These are phyloP conservation scores for Ageneiosus marmoratus DNA, from an alignment of 2,113 vertebrate species.

Conservation along the genomic window DNA sequence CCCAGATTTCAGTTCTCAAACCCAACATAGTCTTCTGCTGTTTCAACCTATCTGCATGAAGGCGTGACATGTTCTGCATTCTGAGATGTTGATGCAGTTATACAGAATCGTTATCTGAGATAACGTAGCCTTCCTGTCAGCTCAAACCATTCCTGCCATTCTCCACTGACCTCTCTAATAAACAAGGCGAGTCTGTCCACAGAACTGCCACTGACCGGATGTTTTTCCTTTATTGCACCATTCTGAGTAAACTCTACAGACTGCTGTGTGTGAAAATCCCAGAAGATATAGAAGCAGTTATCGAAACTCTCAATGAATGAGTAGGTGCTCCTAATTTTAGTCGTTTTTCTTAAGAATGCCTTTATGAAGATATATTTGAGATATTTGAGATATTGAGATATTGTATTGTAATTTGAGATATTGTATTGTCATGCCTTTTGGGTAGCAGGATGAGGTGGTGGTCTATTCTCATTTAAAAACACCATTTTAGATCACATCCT, in stretches of 20 bases:
- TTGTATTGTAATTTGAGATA: too few relatives aligned
- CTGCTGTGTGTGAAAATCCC: neutral
- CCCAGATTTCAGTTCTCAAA: neutral
- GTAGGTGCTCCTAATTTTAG: too few relatives aligned
- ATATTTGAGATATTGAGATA: too few relatives aligned
- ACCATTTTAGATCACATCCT: too few relatives aligned
- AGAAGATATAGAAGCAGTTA: neutral
- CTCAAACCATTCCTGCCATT: neutral
- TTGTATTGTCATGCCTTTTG: too few relatives aligned
- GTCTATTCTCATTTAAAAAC: too few relatives aligned
- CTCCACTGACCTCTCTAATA: neutral
- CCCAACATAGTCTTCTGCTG: neutral
- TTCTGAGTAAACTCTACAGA: neutral
- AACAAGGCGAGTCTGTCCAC: neutral
- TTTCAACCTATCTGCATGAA: neutral
- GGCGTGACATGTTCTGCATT: neutral
- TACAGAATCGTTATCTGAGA: neutral
- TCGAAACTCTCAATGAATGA: neutral
- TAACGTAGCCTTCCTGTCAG: neutral
- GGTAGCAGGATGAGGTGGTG: too few relatives aligned
- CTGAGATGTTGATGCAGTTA: neutral
- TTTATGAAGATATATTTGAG: neutral
- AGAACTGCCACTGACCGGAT: neutral
- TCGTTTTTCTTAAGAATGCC: neutral
- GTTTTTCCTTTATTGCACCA: neutral